phyloP scores from a whole-genome alignment of 2,797 vertebrate genomes.

The Tangara arthus region DNA sequence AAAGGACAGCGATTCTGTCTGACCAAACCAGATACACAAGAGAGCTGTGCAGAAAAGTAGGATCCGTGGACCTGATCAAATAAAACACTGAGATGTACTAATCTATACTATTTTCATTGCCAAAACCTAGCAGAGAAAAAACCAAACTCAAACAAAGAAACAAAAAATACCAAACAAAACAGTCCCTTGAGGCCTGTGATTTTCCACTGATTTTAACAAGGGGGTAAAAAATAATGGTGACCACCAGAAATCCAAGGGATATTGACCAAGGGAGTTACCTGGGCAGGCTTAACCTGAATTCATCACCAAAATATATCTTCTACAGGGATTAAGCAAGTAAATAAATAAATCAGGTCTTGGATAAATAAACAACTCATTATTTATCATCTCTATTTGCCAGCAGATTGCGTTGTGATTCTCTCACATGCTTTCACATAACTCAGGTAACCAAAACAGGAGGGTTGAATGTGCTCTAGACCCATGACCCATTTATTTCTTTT shows the following conservation, averaged over 20 bases:
- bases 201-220: background rate
- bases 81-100: background rate
- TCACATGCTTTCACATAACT: background rate
- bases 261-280: background rate
- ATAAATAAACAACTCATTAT: constrained; percentile 10
- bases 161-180: background rate
- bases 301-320: background rate
- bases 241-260: background rate
- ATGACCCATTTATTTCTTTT: background rate
- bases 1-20: background rate
- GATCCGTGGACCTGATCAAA: background rate
- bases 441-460: background rate
- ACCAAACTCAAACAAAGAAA: background rate
- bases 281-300: background rate
- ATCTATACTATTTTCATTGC: background rate
- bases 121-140: background rate
- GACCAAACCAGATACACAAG: background rate
- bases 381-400: constrained; percentile 10
- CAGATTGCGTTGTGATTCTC: background rate
- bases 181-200: background rate
- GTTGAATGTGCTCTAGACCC: background rate
- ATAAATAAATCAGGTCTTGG: background rate
- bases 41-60: background rate
- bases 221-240: background rate
- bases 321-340: background rate